Evolutionary conservation across 2,113 vertebrate genomes (phyloP), one percentile per base, ranked within the genome.

Genomic region (Melanerpes aurifrons): DNA sequence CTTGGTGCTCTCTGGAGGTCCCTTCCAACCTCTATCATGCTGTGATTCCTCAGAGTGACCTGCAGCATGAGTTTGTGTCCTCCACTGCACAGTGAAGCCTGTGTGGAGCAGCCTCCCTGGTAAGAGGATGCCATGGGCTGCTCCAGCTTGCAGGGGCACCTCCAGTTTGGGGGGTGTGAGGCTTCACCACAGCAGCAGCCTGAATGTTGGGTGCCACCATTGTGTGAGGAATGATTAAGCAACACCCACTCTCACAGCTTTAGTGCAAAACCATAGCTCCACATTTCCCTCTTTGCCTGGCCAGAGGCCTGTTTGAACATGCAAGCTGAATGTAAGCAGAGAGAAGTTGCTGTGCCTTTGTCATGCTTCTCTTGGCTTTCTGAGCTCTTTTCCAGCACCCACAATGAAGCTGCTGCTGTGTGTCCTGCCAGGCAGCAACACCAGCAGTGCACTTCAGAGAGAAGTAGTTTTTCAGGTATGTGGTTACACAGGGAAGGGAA

Each of bases 111-210:
- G 3, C 14, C 10, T 28, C 15, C 54, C 21, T 1, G 18, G 18
- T 0, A 16, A 8, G 47, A 6, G 61, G 67, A 5, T 9, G 54
- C 24, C 25, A 26, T 2, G 0, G 50, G 76, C 31, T 40, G 15
- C n/a, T 5, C 28, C 48, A 20, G 20, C 1, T 4, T 0, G 0
- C 10, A 1, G 45, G 59, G 69, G n/a, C 1, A 4, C 53, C 25
- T 9, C 15, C 1, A 1, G 9, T 3, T 2, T 4, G 40, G n/a
- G 32, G 63, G 29, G 1, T 1, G 5, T 1, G 10, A 24, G 35
- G 29, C 6, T 15, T 9, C 4, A 18, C 14, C 6, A 3, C 40
- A 6, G 54, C 26, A 6, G 26, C 71, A 31, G 72, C 16, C 17
- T 1, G 76, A 35, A 15, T 1, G 3, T 19, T 13, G 3, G 1